phyloP scores from a whole-genome alignment of 2,113 vertebrate species.

The Stegostoma tigrinum region DNA sequence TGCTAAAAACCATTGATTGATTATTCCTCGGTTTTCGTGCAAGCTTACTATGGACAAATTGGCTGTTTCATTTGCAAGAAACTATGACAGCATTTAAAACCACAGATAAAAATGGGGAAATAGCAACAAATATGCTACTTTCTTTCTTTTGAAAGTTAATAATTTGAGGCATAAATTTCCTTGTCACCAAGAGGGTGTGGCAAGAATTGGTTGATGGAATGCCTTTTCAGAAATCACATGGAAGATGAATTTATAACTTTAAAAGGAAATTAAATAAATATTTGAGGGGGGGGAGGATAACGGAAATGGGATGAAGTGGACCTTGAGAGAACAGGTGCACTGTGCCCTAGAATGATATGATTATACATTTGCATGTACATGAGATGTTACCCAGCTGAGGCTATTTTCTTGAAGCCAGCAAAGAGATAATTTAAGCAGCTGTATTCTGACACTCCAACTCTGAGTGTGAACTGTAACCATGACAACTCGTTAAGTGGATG shows the following conservation, averaged over 20 bases:
- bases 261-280: not conserved
- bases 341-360: not conserved
- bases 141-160: not conserved
- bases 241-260: not conserved
- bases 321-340: not conserved
- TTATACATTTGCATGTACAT: not conserved
- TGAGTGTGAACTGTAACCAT: constrained; percentile 5
- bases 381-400: not conserved
- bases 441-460: not conserved
- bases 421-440: constrained; percentile 9
- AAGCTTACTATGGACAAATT: not conserved
- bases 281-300: no score
- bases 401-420: not conserved
- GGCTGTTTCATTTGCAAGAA: not conserved
- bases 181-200: not conserved
- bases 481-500: not conserved
- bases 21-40: not conserved
- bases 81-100: not conserved
- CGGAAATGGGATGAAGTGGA: not conserved
- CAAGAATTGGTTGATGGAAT: not conserved
- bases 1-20: not conserved
- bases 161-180: not conserved
- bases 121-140: not conserved
- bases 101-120: not conserved
- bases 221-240: not conserved